Base-by-base conservation (phyloP, 2,797 vertebrate genomes). In the Petrocephalus sullivani region DNA sequence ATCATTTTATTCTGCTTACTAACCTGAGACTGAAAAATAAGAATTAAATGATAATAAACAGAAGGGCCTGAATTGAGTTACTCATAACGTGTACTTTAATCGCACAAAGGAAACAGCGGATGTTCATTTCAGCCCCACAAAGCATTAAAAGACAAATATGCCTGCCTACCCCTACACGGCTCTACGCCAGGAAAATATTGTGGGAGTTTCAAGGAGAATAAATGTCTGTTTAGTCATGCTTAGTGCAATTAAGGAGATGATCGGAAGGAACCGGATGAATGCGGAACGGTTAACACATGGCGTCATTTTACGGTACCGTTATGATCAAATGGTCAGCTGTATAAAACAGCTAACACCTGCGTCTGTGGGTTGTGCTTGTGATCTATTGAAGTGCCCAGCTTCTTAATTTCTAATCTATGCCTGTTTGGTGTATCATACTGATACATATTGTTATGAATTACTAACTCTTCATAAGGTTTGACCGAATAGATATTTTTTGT, bases 31-130 rank as follows among this genome's bases (percentile, higher is more conserved):
- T n/a, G 75, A 3, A 19, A 41, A 64, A 64, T 5, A 64, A 64
- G 61, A 64, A 64, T 28, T 21, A 64, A 64, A 64, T n/a, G 61
- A 7, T n/a, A 7, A 12, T 87, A 53, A 88, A 64, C 82, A 41
- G 56, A 64, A 51, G 14, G n/a, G 33, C 51, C 87, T 57, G 57
- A 71, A 37, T 21, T 57, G 23, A 58, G 53, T 51, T 12, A 61
- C 56, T 83, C 57, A 41, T 82, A 83, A 89, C 53, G 71, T 89
- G 23, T 89, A 87, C 83, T 89, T 89, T 49, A 89, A 53, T 53
- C 85, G 33, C 71, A 89, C 71, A 89, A 89, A 89, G 85, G 33
- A 37, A 81, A 87, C 54, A 33, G 57, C 16, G 23, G 57, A 9
- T 21, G 19, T 16, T 61, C 41, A 83, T 60, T 87, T 60, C 71